A percentile compares a stretch with the other conserved stretches of the same genome.
These are phyloP conservation scores for Pogonognathellus flavescens DNA, from an alignment of 1,140 invertebrate species.

Conservation along the genomic window DNA sequence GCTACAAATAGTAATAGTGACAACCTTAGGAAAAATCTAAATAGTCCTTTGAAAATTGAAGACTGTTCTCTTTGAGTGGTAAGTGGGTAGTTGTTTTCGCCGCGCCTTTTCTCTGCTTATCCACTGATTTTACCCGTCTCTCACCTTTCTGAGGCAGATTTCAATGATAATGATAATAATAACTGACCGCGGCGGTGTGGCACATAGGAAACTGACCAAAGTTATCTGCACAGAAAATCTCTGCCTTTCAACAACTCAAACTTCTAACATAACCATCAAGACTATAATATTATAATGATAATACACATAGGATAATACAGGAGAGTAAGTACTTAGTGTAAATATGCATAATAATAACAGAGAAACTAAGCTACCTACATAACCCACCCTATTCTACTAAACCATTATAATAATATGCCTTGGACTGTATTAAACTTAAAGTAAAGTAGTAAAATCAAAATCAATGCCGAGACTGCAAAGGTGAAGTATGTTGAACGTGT, in stretches of 20 bases:
- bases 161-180: conserved; percentile 30
- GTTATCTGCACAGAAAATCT: conserved; percentile 40
- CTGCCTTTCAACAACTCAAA: not conserved
- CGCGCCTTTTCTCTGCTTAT: not conserved
- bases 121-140: not conserved
- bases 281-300: too few species aligned
- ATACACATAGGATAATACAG: too few species aligned
- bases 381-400: not conserved
- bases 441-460: not conserved
- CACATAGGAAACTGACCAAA: conserved; percentile 21
- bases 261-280: too few species aligned
- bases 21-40: too few species aligned
- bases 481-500: not conserved
- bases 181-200: conserved; percentile 33
- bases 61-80: not conserved
- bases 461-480: not conserved
- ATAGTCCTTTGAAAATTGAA: not conserved
- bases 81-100: not conserved
- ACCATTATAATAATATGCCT: too few species aligned
- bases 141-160: conserved; percentile 11
- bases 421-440: too few species aligned
- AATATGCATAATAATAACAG: not conserved
- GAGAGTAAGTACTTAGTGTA: not conserved
- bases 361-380: not conserved
- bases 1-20: too few species aligned